Percentiles rank a stretch among this genome's conserved stretches.
Conservation (phyloP, 2,113 vertebrate genomes). For the Neolamprologus kungweensis region DNA sequence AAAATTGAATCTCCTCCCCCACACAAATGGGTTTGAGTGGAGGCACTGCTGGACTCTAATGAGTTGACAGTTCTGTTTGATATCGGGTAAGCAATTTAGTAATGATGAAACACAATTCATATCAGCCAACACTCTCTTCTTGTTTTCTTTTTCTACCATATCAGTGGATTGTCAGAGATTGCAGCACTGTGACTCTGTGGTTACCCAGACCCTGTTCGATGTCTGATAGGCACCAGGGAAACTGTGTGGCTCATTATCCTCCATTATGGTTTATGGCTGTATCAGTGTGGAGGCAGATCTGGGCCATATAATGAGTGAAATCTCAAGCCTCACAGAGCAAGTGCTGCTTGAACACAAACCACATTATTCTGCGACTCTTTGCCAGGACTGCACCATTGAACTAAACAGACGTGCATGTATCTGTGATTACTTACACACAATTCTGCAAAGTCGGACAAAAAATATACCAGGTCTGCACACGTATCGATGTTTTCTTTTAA, state of each 20-base stretch:
- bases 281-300: slow-evolving; percentile 50
- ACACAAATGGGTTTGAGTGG: neutral
- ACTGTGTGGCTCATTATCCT: slow-evolving; percentile 62
- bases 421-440: neutral
- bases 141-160: neutral
- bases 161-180: slow-evolving; percentile 1
- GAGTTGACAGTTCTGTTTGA: neutral
- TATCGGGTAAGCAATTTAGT: neutral
- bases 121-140: neutral
- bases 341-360: slow-evolving; percentile 24
- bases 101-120: neutral
- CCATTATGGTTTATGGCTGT: slow-evolving; percentile 54
- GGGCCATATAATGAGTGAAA: slow-evolving; percentile 61
- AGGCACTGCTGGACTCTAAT: neutral
- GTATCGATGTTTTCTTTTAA: neutral
- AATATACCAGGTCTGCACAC: neutral
- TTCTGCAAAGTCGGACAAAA: neutral
- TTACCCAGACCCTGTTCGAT: slow-evolving; percentile 1
- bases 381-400: neutral
- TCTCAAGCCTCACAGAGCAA: slow-evolving; percentile 48
- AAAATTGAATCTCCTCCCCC: neutral
- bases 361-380: neutral
- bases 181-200: neutral
- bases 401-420: neutral
- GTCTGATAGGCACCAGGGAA: slow-evolving; percentile 40